Evolutionary conservation across 2,113 vertebrate species (phyloP).

Genomic region (Hylia prasina): DNA sequence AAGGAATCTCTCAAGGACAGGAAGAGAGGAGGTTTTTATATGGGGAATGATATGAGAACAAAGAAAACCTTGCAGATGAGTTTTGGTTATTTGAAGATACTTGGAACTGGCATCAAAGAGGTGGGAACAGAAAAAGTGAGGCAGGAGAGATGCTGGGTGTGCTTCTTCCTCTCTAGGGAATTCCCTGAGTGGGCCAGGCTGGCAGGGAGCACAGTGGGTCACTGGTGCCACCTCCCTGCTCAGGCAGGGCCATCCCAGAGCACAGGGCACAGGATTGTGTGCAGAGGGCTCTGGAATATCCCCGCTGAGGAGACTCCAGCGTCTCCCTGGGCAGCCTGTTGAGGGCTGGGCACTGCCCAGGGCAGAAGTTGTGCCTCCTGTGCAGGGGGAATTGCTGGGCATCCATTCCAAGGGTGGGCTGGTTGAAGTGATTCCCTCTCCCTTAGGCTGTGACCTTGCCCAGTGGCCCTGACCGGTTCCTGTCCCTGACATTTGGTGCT

Average conservation of each 20-base stretch:
- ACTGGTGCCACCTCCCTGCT: neutral
- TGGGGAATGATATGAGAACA: neutral
- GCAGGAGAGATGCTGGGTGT: neutral
- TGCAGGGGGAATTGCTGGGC: neutral
- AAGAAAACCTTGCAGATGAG: neutral
- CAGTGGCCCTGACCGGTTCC: neutral
- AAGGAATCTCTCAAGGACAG: neutral
- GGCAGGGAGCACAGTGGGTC: neutral
- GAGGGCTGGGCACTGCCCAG: neutral
- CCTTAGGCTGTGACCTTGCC: neutral
- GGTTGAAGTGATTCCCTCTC: neutral
- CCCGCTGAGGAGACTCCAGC: neutral
- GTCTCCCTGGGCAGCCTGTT: neutral
- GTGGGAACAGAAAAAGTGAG: neutral
- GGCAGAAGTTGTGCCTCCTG: neutral
- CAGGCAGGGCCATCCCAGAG: neutral
- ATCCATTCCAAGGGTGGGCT: neutral
- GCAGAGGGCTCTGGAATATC: neutral
- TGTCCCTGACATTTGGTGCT: neutral
- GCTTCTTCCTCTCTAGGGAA: neutral
- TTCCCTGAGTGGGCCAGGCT: fast-evolving
- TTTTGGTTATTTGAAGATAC: neutral
- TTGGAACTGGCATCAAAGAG: neutral
- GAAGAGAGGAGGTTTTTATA: neutral
- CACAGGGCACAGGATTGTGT: neutral